A percentile compares a stretch with the other conserved stretches of the same genome.
Conservation (phyloP, 2,113 vertebrate species). For the Chionis minor region DNA sequence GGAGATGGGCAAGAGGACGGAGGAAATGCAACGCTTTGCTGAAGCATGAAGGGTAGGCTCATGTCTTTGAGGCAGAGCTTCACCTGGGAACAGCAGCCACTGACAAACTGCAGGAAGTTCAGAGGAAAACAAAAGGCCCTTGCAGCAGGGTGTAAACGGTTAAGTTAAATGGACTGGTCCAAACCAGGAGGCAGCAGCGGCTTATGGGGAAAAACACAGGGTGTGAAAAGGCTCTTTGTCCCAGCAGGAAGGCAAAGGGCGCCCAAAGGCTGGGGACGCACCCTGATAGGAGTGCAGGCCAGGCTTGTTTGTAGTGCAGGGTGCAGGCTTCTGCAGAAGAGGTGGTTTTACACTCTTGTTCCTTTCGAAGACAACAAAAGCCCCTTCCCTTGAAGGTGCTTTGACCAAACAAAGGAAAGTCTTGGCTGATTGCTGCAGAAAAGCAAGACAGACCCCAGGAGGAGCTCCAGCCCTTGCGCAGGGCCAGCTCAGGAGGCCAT, state of each 20-base stretch:
- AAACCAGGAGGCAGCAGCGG: background rate
- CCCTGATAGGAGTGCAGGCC: background rate
- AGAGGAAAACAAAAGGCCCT: background rate
- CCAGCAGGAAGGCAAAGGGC: background rate
- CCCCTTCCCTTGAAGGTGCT: background rate
- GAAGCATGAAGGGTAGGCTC: background rate
- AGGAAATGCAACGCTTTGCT: background rate
- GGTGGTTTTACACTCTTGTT: background rate
- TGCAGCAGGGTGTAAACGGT: background rate
- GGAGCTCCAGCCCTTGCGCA: background rate
- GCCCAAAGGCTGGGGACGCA: background rate
- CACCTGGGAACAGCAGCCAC: background rate
- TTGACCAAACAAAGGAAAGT: background rate
- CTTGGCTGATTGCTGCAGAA: background rate
- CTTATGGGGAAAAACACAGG: background rate
- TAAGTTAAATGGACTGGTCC: background rate
- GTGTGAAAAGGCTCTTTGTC: slow-evolving; percentile 48
- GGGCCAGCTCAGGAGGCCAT: background rate
- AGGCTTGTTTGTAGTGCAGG: background rate
- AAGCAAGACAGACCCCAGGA: background rate
- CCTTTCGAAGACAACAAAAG: background rate
- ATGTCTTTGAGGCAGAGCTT: background rate
- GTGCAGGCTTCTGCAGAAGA: background rate
- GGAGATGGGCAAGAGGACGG: background rate
- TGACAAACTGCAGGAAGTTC: background rate